phyloP scores from a whole-genome alignment of 1,140 invertebrate species.

The Heliconius hermathena region DNA sequence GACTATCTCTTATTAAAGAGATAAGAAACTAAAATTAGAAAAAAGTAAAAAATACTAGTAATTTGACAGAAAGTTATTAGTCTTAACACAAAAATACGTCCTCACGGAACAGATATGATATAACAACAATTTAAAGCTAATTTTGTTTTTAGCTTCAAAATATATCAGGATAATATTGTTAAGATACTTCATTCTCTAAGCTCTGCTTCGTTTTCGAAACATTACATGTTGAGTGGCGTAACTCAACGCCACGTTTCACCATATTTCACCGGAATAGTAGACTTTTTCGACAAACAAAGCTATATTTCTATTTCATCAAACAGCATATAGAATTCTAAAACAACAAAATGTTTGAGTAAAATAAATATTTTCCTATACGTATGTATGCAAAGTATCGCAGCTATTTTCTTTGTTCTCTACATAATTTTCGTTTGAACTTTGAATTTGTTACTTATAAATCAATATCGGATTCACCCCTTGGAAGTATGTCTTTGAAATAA shows the following conservation, averaged over 20 bases:
- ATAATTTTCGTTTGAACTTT: conserved; percentile 36
- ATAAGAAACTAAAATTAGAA: no score
- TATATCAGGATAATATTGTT: no score
- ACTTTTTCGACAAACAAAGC: background rate
- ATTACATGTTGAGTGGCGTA: no score
- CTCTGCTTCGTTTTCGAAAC: no score
- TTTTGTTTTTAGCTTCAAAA: no score
- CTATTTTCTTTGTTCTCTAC: conserved; percentile 19
- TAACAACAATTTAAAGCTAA: no score
- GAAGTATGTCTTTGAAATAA: conserved; percentile 47
- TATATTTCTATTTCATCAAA: background rate
- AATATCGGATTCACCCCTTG: conserved; percentile 41
- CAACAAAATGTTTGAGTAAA: background rate
- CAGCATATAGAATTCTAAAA: background rate
- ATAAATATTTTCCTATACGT: conserved; percentile 22
- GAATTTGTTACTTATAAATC: conserved; percentile 41
- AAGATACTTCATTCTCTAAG: no score
- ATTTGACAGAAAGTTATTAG: no score
- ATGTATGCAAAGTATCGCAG: conserved; percentile 21
- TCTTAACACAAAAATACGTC: no score
- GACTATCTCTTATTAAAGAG: no score
- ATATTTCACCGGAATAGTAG: background rate
- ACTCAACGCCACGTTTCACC: background rate
- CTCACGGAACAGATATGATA: no score
- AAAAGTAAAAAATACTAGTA: no score